These are phyloP conservation scores for Holcopasites calliopsidis DNA, from an alignment of 1,140 invertebrate species.

Conservation along the genomic window DNA sequence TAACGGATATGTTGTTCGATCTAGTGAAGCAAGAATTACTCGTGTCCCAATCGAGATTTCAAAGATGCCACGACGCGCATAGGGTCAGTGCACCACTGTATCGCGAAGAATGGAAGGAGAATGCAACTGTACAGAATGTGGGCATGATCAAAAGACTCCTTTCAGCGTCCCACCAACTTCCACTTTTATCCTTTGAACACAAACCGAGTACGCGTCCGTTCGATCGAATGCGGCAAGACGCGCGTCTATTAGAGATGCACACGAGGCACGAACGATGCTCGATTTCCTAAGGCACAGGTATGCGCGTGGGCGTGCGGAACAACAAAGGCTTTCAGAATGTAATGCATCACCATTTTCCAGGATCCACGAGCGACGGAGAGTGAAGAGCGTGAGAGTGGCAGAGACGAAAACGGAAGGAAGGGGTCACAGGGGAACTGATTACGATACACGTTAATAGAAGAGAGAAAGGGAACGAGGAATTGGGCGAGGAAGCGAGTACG, in stretches of 20 bases:
- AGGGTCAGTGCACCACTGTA: conserved; percentile 52
- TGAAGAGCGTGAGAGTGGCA: too few relatives aligned
- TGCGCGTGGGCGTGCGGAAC: conserved; percentile 53
- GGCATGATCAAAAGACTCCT: conserved; percentile 53
- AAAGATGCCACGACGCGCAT: conserved; percentile 37
- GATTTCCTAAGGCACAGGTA: conserved; percentile 29
- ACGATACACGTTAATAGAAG: conserved; percentile 13
- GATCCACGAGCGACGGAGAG: too few relatives aligned
- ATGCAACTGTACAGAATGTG: conserved; percentile 55
- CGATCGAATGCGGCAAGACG: conserved; percentile 26
- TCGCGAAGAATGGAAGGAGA: conserved; percentile 38
- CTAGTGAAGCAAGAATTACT: neutral
- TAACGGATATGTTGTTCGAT: neutral
- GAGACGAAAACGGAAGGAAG: conserved; percentile 47
- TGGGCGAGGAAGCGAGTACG: neutral
- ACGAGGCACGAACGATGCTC: conserved; percentile 23
- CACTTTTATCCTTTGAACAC: conserved; percentile 12
- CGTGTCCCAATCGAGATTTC: neutral
- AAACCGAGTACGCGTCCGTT: neutral
- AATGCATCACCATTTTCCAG: conserved; percentile 71
- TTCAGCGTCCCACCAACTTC: conserved; percentile 31
- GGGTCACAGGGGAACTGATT: conserved; percentile 9
- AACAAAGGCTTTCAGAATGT: conserved; percentile 62
- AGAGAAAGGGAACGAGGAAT: conserved; percentile 22
- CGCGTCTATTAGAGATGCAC: conserved; percentile 8